A percentile compares a stretch with the other conserved stretches of the same genome.
Evolutionary conservation across 1,140 invertebrate genomes (phyloP).

Genomic region (Phymorhynchus buccinoides): DNA sequence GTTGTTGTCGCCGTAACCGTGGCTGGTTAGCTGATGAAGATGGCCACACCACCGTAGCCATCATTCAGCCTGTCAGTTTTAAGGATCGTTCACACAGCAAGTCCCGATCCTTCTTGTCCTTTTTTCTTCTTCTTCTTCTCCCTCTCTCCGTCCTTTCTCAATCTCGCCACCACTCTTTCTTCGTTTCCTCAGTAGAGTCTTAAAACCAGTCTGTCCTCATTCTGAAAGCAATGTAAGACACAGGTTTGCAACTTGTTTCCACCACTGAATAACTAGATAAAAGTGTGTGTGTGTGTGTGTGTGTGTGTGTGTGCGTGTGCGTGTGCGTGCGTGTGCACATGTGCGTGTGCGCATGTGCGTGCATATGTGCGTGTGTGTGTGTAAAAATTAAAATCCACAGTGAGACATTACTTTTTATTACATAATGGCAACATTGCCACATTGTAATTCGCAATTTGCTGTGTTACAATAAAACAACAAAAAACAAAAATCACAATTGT

Average conservation of each 20-base stretch:
- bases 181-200: background rate
- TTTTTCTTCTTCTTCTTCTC: background rate
- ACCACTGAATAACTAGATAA: background rate
- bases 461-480: no score
- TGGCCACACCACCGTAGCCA: background rate
- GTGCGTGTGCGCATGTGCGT: background rate
- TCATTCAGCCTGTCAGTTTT: background rate
- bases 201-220: background rate
- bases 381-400: background rate
- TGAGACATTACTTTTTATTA: no score
- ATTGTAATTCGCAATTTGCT: no score
- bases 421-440: no score
- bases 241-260: background rate
- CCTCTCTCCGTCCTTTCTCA: background rate
- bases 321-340: background rate
- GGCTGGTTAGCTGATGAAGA: background rate
- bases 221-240: background rate
- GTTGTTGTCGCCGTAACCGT: background rate
- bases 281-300: background rate
- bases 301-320: slow-evolving; percentile 2
- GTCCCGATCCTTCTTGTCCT: no score
- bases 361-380: slow-evolving; percentile 17
- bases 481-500: no score
- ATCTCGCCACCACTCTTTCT: background rate
- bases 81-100: no score